Conservation (phyloP, 2,888 invertebrate species). For the Pedicia rivosa region DNA sequence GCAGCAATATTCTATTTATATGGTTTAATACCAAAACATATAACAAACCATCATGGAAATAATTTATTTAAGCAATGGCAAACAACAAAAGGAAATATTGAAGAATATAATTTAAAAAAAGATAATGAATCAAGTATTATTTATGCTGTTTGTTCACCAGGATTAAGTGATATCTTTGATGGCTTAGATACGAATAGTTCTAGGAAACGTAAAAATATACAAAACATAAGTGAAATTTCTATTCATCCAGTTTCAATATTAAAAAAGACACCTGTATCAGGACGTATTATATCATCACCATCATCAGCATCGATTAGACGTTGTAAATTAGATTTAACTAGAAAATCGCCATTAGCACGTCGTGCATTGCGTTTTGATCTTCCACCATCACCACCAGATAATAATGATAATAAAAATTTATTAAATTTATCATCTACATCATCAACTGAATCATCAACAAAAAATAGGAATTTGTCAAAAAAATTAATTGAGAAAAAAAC, state of each 20-base stretch:
- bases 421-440: constrained; percentile 2
- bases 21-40: constrained; percentile 13
- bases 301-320: constrained; percentile 10
- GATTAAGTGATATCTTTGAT: constrained; percentile 13
- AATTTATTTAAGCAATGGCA: constrained; percentile 11
- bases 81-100: constrained; percentile 7
- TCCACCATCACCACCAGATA: constrained; percentile 5
- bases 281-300: constrained; percentile 10
- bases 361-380: constrained; percentile 14
- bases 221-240: too few species aligned
- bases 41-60: constrained; percentile 11
- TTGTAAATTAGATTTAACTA: constrained; percentile 6
- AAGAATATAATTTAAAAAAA: constrained; percentile 5
- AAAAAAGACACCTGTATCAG: constrained; percentile 11
- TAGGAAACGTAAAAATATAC: background rate
- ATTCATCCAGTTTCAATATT: constrained; percentile 13
- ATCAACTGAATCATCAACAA: background rate
- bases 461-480: background rate
- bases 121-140: constrained; percentile 10
- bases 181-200: constrained; percentile 8
- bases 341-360: constrained; percentile 10
- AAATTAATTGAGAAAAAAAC: too few species aligned
- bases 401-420: constrained; percentile 1
- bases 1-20: constrained; percentile 11
- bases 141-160: constrained; percentile 12